Conservation (phyloP, 1,140 invertebrate genomes). For the Bradysia coprophila region DNA sequence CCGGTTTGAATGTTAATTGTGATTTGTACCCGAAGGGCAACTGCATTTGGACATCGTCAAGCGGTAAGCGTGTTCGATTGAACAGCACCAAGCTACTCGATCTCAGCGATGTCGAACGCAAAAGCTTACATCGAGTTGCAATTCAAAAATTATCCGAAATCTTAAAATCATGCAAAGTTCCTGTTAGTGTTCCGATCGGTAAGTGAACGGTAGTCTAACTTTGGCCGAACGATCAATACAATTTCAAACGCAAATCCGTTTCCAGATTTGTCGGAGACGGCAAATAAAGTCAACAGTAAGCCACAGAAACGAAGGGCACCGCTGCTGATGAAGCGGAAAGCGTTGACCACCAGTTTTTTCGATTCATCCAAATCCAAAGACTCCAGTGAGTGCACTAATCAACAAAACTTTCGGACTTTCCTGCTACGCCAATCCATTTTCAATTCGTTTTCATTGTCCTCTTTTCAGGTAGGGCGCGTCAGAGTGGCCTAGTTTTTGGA, state of each 20-base stretch:
- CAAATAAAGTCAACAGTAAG: neutral
- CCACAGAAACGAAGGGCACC: conserved; percentile 38
- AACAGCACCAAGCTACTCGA: conserved; percentile 47
- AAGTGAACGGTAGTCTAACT: too few relatives aligned
- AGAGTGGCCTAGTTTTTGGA: conserved; percentile 55
- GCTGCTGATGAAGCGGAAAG: conserved; percentile 62
- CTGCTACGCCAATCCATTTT: neutral
- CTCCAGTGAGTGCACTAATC: conserved; percentile 38
- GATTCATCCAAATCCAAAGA: conserved; percentile 40
- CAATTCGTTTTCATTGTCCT: neutral
- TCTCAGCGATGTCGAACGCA: conserved; percentile 62
- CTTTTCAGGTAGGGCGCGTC: neutral
- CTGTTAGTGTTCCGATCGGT: too few relatives aligned
- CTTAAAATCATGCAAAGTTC: too few relatives aligned
- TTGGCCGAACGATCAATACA: too few relatives aligned
- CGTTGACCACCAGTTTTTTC: conserved; percentile 67
- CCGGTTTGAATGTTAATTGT: conserved; percentile 66
- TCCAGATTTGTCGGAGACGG: neutral
- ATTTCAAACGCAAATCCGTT: neutral
- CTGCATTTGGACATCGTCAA: conserved; percentile 62
- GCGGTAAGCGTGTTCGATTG: conserved; percentile 53
- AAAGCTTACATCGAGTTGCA: conserved; percentile 63
- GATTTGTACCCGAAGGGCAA: conserved; percentile 46
- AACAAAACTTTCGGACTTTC: neutral
- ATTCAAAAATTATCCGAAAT: too few relatives aligned